Percentiles rank a stretch among this genome's conserved stretches.
Evolutionary conservation across 2,888 invertebrate genomes (phyloP).

Genomic region (Hyalella azteca): DNA sequence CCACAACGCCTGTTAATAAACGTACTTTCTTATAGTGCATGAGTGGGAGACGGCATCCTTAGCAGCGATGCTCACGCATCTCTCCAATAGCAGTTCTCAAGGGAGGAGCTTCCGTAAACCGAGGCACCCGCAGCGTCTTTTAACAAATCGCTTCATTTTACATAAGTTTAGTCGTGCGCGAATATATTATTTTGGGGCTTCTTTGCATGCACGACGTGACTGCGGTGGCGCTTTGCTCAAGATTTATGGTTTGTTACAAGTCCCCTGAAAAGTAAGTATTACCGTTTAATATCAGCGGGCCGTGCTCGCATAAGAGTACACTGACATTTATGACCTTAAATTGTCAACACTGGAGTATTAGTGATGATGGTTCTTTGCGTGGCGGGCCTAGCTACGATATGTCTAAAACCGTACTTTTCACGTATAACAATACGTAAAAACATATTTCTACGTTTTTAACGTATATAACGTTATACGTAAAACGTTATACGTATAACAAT

Average conservation of each 20-base stretch:
- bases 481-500: no score
- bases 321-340: slow-evolving; percentile 18
- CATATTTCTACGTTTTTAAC: no score
- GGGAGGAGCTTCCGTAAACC: background rate
- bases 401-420: no score
- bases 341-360: slow-evolving; percentile 34
- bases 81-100: background rate
- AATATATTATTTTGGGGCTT: slow-evolving; percentile 18
- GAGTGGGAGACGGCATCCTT: no score
- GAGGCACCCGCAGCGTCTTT: background rate
- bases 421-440: no score
- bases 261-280: slow-evolving; percentile 21
- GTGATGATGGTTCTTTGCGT: background rate
- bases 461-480: no score
- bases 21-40: no score
- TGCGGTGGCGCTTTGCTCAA: slow-evolving; percentile 6
- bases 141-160: background rate
- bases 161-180: background rate
- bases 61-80: no score
- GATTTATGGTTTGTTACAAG: slow-evolving; percentile 30
- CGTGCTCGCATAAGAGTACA: slow-evolving; percentile 17
- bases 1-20: no score
- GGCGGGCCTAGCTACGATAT: background rate
- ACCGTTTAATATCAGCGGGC: slow-evolving; percentile 3
- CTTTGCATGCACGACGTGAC: slow-evolving; percentile 2